Evolutionary conservation across 2,888 invertebrate genomes (phyloP).

Genomic region (Lasius fuliginosus): DNA sequence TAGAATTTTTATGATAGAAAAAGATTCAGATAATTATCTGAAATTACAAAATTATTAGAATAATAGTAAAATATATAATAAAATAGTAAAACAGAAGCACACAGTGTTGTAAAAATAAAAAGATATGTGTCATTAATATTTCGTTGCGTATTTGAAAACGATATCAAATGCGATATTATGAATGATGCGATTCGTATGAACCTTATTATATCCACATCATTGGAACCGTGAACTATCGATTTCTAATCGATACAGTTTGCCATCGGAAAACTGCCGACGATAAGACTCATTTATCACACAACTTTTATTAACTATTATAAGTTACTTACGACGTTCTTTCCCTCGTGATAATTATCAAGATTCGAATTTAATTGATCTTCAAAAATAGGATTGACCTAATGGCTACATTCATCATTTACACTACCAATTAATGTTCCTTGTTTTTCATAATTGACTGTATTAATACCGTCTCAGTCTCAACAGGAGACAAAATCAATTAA

Average conservation of each 20-base stretch:
- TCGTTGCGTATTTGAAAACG: background rate
- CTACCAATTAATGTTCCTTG: background rate
- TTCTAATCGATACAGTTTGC: constrained; percentile 1
- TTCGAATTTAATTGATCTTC: constrained; percentile 2
- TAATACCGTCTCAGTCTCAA: background rate
- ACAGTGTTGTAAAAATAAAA: background rate
- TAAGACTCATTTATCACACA: constrained; percentile 21
- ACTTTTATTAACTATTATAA: constrained; percentile 3
- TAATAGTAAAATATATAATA: background rate
- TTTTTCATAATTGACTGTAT: background rate
- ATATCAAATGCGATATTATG: constrained; percentile 19
- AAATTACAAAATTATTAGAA: constrained; percentile 8
- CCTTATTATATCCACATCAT: background rate
- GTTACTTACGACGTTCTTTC: background rate
- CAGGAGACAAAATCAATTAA: background rate
- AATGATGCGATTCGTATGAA: background rate
- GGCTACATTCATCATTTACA: background rate
- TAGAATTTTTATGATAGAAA: background rate
- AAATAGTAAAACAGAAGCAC: background rate
- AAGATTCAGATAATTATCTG: background rate
- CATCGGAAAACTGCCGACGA: constrained; percentile 6
- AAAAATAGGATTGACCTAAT: constrained; percentile 17
- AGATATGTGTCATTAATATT: background rate
- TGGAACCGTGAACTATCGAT: background rate
- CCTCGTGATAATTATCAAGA: background rate